Conservation (phyloP, 2,113 vertebrate species). For the Pterophyllum scalare region DNA sequence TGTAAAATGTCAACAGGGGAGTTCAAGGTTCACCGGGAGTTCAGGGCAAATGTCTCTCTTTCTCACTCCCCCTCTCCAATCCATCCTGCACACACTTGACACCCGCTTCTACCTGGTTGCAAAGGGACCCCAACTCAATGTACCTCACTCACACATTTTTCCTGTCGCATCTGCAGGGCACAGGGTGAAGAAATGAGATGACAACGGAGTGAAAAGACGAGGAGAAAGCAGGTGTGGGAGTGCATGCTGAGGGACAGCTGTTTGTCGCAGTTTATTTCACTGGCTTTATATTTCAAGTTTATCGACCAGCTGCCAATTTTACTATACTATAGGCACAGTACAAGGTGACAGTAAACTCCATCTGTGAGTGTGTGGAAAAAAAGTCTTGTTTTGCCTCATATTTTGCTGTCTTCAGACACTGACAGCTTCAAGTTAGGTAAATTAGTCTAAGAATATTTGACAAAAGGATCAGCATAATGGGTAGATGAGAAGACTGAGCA, state of each 20-base stretch:
- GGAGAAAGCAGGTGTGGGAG: background rate
- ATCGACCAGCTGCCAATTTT: slow-evolving; percentile 62
- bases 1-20: slow-evolving; percentile 54
- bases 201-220: background rate
- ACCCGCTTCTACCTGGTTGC: slow-evolving; percentile 55
- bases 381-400: background rate
- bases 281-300: slow-evolving; percentile 55
- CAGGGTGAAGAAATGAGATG: background rate
- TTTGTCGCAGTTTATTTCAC: slow-evolving; percentile 25
- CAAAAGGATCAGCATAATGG: background rate
- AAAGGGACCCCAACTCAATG: slow-evolving; percentile 24
- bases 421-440: background rate
- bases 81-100: slow-evolving; percentile 27
- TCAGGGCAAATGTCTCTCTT: slow-evolving; percentile 41
- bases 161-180: slow-evolving; percentile 17
- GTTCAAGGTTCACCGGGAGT: slow-evolving; percentile 62
- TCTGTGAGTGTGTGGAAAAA: slow-evolving; percentile 28
- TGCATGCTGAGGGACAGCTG: slow-evolving; percentile 32
- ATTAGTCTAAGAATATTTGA: background rate
- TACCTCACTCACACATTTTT: slow-evolving; percentile 42
- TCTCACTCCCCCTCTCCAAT: background rate
- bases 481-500: background rate
- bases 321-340: slow-evolving; percentile 48
- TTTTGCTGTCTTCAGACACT: background rate
- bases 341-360: slow-evolving; percentile 56